Evolutionary conservation across 2,113 vertebrate species (phyloP).

Genomic region (Podocnemis expansa): DNA sequence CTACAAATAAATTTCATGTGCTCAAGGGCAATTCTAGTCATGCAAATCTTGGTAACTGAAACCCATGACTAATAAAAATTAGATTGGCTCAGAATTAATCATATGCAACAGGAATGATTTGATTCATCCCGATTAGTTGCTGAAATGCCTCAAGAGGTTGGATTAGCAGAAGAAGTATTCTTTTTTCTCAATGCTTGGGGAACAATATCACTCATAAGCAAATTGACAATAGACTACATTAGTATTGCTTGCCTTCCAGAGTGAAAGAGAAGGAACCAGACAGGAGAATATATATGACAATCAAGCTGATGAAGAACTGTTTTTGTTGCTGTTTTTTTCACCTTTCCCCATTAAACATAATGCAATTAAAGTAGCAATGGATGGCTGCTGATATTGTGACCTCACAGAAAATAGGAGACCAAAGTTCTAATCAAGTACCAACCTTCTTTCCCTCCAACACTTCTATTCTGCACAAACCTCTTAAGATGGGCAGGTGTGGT

Average conservation of each 20-base stretch:
- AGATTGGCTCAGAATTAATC: conserved; percentile 73
- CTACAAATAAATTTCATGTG: conserved; percentile 57
- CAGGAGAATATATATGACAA: neutral
- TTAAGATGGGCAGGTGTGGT: neutral
- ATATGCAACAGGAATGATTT: conserved; percentile 65
- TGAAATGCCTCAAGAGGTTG: conserved; percentile 69
- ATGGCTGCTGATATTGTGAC: neutral
- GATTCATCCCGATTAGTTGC: conserved; percentile 70
- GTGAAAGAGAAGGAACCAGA: neutral
- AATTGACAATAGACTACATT: conserved; percentile 47
- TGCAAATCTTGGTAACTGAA: conserved; percentile 61
- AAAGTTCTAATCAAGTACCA: neutral
- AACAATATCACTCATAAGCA: conserved; percentile 41
- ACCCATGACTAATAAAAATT: conserved; percentile 74
- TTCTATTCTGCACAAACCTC: neutral
- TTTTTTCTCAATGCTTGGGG: conserved; percentile 34
- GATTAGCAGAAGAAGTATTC: conserved; percentile 58
- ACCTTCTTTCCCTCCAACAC: neutral
- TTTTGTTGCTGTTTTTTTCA: neutral
- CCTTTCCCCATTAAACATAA: neutral
- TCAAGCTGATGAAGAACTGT: neutral
- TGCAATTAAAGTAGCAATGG: neutral
- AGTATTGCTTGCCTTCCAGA: neutral
- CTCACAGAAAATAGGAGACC: neutral
- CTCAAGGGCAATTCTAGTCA: conserved; percentile 66